phyloP scores from a whole-genome alignment of 2,888 invertebrate genomes.

The Polydesmus complanatus region DNA sequence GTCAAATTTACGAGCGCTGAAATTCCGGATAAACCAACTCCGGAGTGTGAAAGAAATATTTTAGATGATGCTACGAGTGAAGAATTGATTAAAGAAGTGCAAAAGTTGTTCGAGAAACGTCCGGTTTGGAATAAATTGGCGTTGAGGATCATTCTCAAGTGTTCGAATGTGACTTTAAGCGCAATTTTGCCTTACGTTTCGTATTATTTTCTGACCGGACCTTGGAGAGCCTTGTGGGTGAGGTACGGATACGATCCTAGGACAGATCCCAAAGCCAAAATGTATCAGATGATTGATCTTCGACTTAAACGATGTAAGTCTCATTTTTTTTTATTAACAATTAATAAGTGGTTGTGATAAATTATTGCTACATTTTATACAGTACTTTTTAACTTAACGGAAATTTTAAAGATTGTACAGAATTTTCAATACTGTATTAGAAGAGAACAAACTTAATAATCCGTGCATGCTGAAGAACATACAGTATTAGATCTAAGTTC shows the following conservation, averaged over 20 bases:
- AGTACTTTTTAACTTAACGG: too few species aligned
- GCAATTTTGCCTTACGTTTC: neutral
- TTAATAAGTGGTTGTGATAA: too few species aligned
- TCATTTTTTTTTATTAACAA: too few species aligned
- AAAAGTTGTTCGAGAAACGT: neutral
- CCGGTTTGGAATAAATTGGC: neutral
- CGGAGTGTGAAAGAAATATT: neutral
- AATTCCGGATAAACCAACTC: neutral
- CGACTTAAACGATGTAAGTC: neutral
- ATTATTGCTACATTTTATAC: too few species aligned
- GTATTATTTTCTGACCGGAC: neutral
- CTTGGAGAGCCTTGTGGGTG: neutral
- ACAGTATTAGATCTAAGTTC: too few species aligned
- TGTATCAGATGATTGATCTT: neutral
- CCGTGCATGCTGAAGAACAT: too few species aligned
- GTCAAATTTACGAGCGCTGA: neutral
- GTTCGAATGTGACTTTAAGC: neutral
- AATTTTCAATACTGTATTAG: too few species aligned
- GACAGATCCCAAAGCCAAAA: neutral
- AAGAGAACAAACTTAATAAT: too few species aligned
- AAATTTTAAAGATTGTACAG: too few species aligned
- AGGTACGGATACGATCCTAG: neutral
- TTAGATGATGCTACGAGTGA: neutral
- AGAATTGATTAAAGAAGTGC: neutral
- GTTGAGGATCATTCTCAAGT: neutral